These are phyloP conservation scores for Congeria kusceri DNA, from an alignment of 2,888 invertebrate genomes.

Conservation along the genomic window DNA sequence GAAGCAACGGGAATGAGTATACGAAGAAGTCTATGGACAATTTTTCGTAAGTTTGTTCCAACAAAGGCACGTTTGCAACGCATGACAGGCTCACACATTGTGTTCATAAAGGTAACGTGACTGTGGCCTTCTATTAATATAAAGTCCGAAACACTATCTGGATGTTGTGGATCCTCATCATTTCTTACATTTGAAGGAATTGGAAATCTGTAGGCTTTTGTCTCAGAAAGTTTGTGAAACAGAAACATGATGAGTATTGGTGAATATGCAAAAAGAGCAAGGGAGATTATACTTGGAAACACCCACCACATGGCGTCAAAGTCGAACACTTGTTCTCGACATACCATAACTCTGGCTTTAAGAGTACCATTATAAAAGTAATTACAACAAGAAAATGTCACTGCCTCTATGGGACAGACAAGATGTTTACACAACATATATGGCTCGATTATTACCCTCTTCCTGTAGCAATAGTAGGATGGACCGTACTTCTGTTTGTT, in stretches of 20 bases:
- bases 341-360: not conserved
- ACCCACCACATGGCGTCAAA: slow-evolving; percentile 60
- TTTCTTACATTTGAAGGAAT: not conserved
- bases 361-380: slow-evolving; percentile 33
- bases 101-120: not conserved
- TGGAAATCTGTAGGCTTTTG: not conserved
- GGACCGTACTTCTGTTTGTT: slow-evolving; percentile 49
- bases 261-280: slow-evolving; percentile 50
- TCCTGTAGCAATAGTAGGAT: slow-evolving; percentile 61
- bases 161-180: not conserved
- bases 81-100: not conserved
- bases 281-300: slow-evolving; percentile 46
- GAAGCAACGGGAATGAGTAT: slow-evolving; percentile 40
- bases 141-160: not conserved
- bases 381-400: slow-evolving; percentile 57
- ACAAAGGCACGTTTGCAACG: not conserved
- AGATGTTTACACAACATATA: slow-evolving; percentile 58
- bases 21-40: slow-evolving; percentile 11
- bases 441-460: slow-evolving; percentile 45
- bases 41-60: no score
- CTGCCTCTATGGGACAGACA: slow-evolving; percentile 59
- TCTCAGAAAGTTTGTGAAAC: slow-evolving; percentile 1
- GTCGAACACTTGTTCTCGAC: slow-evolving; percentile 7
- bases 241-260: slow-evolving; percentile 40
- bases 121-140: not conserved